These are phyloP conservation scores for Ochotona princeps DNA, from an alignment of 2,113 vertebrate genomes.

Conservation along the genomic window DNA sequence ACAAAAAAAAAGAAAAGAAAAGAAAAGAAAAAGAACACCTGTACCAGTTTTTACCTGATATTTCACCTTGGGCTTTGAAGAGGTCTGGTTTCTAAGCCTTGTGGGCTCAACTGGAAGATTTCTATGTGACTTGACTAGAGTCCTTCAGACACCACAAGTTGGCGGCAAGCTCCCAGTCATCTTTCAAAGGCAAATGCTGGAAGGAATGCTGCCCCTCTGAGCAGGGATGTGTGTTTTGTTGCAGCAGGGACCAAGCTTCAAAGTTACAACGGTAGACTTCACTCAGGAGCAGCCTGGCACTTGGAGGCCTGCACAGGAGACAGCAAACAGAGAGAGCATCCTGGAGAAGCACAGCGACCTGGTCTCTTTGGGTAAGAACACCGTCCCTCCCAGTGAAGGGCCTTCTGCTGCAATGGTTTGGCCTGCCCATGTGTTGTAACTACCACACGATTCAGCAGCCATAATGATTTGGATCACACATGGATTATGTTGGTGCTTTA, in stretches of 20 bases:
- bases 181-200: background rate
- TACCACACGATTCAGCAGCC: background rate
- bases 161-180: no score
- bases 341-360: conserved; percentile 55
- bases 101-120: background rate
- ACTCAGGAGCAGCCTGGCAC: conserved; percentile 54
- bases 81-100: background rate
- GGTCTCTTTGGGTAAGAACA: conserved; percentile 67
- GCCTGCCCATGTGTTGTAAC: background rate
- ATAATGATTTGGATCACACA: background rate
- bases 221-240: conserved; percentile 61
- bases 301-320: conserved; percentile 33
- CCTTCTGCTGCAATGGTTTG: background rate
- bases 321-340: conserved; percentile 29
- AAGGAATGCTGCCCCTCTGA: conserved; percentile 23
- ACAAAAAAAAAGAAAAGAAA: background rate
- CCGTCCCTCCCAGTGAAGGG: background rate
- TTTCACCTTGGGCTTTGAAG: background rate
- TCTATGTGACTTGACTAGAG: background rate
- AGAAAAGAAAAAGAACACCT: background rate
- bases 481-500: background rate
- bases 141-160: background rate
- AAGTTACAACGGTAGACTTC: conserved; percentile 70
- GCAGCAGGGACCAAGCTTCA: conserved; percentile 67
- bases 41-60: background rate